Evolutionary conservation across 2,888 invertebrate genomes (phyloP).

Genomic region (Ochropacha duplaris): DNA sequence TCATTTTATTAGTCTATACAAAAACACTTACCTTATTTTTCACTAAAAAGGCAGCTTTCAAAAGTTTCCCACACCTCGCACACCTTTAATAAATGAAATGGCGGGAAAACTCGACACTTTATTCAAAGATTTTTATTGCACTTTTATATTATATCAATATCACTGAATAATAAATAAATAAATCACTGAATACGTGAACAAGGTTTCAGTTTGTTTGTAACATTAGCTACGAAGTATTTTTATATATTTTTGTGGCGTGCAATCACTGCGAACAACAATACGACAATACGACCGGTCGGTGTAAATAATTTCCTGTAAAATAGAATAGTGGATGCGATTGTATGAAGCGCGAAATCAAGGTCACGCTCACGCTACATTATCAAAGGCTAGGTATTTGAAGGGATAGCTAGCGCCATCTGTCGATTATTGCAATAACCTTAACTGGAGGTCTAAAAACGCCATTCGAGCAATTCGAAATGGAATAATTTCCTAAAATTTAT

Average conservation of each 20-base stretch:
- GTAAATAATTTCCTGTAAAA: conserved; percentile 48
- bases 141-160: not conserved
- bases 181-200: not conserved
- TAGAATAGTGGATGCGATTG: not conserved
- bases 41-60: not conserved
- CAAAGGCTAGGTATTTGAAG: conserved; percentile 60
- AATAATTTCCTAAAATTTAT: no score
- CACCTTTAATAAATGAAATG: not conserved
- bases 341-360: conserved; percentile 28
- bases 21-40: not conserved
- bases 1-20: not conserved
- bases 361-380: no score
- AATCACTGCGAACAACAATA: conserved; percentile 37
- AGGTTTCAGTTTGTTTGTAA: not conserved
- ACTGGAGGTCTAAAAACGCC: no score
- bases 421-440: conserved; percentile 22
- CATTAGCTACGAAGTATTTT: conserved; percentile 3
- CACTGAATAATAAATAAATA: not conserved
- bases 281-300: conserved; percentile 40
- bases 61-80: not conserved
- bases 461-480: no score
- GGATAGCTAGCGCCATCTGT: conserved; percentile 32
- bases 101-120: not conserved
- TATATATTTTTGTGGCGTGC: conserved; percentile 27
- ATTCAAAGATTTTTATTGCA: not conserved